Conservation (phyloP, 1,140 invertebrate species). For the Vollenhovia emeryi region DNA sequence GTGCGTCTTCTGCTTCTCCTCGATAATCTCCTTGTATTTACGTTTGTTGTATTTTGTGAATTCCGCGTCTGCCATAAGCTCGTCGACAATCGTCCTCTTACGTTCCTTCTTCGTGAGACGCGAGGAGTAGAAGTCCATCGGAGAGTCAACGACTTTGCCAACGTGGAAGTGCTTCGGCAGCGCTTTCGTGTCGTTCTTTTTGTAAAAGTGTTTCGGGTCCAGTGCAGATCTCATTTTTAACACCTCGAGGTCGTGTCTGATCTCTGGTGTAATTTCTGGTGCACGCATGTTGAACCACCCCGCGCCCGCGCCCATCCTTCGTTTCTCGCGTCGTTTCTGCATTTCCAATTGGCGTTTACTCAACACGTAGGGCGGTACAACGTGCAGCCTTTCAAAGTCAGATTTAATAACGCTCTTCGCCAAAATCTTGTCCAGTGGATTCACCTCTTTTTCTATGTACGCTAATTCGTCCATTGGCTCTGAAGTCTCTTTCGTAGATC, state of each 20-base stretch:
- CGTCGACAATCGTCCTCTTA: conserved; percentile 96
- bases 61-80: conserved; percentile 95
- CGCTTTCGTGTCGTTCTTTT: conserved; percentile 94
- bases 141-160: conserved; percentile 90
- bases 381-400: conserved; percentile 89
- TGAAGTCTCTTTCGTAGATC: conserved; percentile 64
- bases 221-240: conserved; percentile 96
- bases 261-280: conserved; percentile 94
- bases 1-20: conserved; percentile 88
- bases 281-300: conserved; percentile 95
- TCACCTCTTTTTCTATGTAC: conserved; percentile 65
- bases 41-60: conserved; percentile 94
- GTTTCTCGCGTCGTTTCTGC: conserved; percentile 86
- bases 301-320: conserved; percentile 92
- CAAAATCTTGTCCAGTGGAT: conserved; percentile 81
- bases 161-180: conserved; percentile 96
- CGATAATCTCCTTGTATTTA: conserved; percentile 92
- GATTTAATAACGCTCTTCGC: conserved; percentile 88
- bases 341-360: conserved; percentile 87
- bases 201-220: conserved; percentile 97
- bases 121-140: conserved; percentile 90
- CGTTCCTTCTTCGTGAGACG: conserved; percentile 94
- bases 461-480: not conserved
- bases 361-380: conserved; percentile 87
- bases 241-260: conserved; percentile 94